Conservation (phyloP, 2,113 vertebrate genomes). For the Machaerirhynchus nigripectus region DNA sequence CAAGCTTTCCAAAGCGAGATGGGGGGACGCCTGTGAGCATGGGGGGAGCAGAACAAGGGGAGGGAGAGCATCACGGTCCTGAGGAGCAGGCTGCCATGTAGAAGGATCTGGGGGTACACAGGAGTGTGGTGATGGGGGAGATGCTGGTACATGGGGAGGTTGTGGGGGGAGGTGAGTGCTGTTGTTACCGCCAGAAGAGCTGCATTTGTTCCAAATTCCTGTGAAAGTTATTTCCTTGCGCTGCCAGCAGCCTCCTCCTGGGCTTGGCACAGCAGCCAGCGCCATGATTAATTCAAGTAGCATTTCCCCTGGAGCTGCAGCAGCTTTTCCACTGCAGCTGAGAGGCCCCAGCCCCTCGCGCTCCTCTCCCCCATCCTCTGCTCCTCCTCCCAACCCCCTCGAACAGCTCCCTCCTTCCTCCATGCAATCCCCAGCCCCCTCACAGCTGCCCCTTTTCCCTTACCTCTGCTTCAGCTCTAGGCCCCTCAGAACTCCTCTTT, state of each 20-base stretch:
- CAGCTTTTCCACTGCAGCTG: slow-evolving; percentile 67
- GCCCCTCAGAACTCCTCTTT: neutral
- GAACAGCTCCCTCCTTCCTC: neutral
- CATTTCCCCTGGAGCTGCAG: slow-evolving; percentile 69
- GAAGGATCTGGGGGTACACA: neutral
- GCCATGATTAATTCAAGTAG: slow-evolving; percentile 71
- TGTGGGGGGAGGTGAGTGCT: slow-evolving; percentile 54
- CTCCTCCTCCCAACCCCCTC: slow-evolving; percentile 37
- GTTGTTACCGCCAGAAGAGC: slow-evolving; percentile 60
- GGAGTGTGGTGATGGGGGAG: neutral
- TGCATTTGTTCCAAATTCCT: slow-evolving; percentile 68
- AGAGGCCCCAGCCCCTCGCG: slow-evolving; percentile 62
- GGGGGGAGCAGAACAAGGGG: neutral
- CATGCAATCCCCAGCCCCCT: neutral
- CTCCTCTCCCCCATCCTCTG: slow-evolving; percentile 1
- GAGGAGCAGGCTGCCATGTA: neutral
- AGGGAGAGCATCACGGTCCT: neutral
- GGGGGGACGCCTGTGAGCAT: neutral
- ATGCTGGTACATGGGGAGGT: neutral
- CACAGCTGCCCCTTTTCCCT: slow-evolving; percentile 3
- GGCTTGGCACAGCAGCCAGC: slow-evolving; percentile 69
- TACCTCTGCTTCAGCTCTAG: neutral
- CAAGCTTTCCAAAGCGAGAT: neutral
- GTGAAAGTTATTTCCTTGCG: slow-evolving; percentile 67
- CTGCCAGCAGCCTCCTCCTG: slow-evolving; percentile 70